These are phyloP conservation scores for Myotis vivesi DNA, from an alignment of 2,797 vertebrate genomes.

Conservation along the genomic window DNA sequence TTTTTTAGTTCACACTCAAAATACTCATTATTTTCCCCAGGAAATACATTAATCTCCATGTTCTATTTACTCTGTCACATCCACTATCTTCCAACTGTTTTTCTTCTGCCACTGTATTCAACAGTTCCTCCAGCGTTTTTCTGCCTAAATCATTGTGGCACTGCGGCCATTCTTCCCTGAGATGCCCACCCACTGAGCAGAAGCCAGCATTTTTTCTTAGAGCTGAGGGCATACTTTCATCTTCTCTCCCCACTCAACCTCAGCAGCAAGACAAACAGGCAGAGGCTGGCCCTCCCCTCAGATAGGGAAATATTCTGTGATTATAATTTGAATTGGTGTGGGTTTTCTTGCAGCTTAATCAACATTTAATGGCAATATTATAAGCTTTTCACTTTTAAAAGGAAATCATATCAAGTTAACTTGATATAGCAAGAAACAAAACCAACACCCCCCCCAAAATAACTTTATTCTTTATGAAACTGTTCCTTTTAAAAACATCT, in stretches of 20 bases:
- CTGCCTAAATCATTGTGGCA: slow-evolving; percentile 53
- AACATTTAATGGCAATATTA: slow-evolving; percentile 32
- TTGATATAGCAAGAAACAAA: neutral
- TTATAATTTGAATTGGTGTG: neutral
- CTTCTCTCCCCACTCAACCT: slow-evolving; percentile 5
- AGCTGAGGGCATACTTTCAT: slow-evolving; percentile 24
- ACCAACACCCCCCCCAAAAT: neutral
- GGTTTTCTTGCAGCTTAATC: neutral
- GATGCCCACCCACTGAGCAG: slow-evolving; percentile 68
- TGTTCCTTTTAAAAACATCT: slow-evolving; percentile 8
- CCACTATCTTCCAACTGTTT: neutral
- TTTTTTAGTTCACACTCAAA: neutral
- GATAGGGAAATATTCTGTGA: neutral
- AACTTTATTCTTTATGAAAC: slow-evolving; percentile 2
- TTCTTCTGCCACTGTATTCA: neutral
- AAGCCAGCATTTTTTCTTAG: slow-evolving; percentile 8
- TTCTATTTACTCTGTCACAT: slow-evolving; percentile 55
- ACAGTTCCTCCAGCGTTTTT: neutral
- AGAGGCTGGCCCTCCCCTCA: slow-evolving; percentile 3
- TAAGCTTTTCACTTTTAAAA: slow-evolving; percentile 27
- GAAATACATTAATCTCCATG: neutral
- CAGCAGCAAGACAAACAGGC: slow-evolving; percentile 53
- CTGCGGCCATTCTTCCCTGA: neutral
- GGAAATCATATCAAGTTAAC: neutral
- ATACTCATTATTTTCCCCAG: neutral